A percentile compares a stretch with the other conserved stretches of the same genome.
Conservation (phyloP, 2,797 vertebrate genomes). For the Neoniphon sammara region DNA sequence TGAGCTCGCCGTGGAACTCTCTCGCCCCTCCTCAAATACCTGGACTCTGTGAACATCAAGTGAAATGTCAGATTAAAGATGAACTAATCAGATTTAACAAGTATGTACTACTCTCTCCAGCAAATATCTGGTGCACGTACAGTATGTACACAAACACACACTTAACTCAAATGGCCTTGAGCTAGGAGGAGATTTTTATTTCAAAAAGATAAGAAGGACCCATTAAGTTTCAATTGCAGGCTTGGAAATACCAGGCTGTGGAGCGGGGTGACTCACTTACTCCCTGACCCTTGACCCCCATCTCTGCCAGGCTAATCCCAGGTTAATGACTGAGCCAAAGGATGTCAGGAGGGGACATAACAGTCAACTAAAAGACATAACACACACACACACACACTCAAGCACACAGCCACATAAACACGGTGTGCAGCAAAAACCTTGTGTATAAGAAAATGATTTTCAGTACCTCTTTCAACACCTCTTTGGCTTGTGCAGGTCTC, state of each 20-base stretch:
- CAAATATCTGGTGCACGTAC: conserved; percentile 16
- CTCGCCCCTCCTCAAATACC: background rate
- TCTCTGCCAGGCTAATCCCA: conserved; percentile 70
- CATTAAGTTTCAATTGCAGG: conserved; percentile 60
- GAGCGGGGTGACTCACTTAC: conserved; percentile 60
- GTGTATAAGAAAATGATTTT: background rate
- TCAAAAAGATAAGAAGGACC: conserved; percentile 38
- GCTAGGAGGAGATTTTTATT: conserved; percentile 30
- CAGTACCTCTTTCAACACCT: background rate
- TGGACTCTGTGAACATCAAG: conserved; percentile 13
- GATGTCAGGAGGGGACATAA: conserved; percentile 50
- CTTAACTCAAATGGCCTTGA: conserved; percentile 37
- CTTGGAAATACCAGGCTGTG: conserved; percentile 48
- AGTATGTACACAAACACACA: conserved; percentile 18
- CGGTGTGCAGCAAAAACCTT: background rate
- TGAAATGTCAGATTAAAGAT: conserved; percentile 35
- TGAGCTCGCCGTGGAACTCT: conserved; percentile 39
- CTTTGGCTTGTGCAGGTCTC: background rate
- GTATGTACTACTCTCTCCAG: conserved; percentile 22
- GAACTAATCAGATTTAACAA: conserved; percentile 14
- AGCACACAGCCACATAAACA: conserved; percentile 15
- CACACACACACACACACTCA: conserved; percentile 9
- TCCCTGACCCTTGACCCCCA: conserved; percentile 62
- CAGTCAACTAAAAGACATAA: conserved; percentile 36
- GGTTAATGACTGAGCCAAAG: conserved; percentile 70